Evolutionary conservation across 92 coral and sea anemone species (phyloP).

Genomic region (Chrysogorgia sp.): DNA sequence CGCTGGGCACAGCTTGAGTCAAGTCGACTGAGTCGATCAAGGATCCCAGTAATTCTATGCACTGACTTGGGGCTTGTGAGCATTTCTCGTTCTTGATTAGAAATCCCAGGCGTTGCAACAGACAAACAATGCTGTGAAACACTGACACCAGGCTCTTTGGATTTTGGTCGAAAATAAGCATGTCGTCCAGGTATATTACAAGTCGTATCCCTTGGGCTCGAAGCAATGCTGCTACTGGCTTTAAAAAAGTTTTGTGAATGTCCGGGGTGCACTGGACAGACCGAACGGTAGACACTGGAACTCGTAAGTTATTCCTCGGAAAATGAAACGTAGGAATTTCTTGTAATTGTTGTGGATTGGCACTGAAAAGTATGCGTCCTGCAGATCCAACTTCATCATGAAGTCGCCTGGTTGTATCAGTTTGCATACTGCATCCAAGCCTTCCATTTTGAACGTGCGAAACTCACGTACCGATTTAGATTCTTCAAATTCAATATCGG

Average conservation of each 20-base stretch:
- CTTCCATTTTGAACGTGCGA: constrained; percentile 48
- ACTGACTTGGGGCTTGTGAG: constrained; percentile 34
- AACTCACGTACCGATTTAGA: constrained; percentile 25
- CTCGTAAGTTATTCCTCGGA: constrained; percentile 41
- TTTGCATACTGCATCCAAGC: constrained; percentile 39
- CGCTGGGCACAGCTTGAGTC: constrained; percentile 38
- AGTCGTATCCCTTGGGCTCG: constrained; percentile 43
- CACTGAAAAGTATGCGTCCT: constrained; percentile 27
- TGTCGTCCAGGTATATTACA: too few species aligned
- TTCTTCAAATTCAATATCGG: constrained; percentile 47
- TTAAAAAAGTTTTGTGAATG: constrained; percentile 44
- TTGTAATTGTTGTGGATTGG: constrained; percentile 41
- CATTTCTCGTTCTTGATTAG: constrained; percentile 41
- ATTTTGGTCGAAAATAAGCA: constrained; percentile 47
- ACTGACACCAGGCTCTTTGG: constrained; percentile 41
- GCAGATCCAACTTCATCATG: constrained; percentile 15
- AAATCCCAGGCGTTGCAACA: constrained; percentile 41
- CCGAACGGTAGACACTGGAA: too few species aligned
- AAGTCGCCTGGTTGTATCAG: too few species aligned
- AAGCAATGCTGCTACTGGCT: constrained; percentile 12
- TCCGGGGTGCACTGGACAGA: constrained; percentile 47
- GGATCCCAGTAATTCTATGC: constrained; percentile 40
- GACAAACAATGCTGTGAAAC: constrained; percentile 37
- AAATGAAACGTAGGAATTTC: constrained; percentile 21
- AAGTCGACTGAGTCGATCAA: constrained; percentile 29